A percentile compares a stretch with the other conserved stretches of the same genome.
Conservation (phyloP, 2,797 vertebrate species). For the Cirrhinus molitorella region DNA sequence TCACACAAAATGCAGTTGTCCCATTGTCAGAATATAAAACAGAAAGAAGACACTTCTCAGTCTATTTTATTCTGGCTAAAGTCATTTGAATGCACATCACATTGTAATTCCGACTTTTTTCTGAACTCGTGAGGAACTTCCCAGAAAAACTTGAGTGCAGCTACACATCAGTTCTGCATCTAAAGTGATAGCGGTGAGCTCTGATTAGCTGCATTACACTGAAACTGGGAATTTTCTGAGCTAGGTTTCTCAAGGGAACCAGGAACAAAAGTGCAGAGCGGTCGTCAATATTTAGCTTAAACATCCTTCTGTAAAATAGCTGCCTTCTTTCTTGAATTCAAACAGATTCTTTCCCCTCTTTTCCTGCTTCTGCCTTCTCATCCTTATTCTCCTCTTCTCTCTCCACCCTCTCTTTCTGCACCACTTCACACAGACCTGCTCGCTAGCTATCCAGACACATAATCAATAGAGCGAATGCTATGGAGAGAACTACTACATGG, state of each 20-base stretch:
- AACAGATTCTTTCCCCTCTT: constrained; percentile 5
- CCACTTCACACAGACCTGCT: constrained; percentile 46
- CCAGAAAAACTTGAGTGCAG: neutral
- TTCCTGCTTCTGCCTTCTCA: constrained; percentile 36
- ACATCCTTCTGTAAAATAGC: constrained; percentile 23
- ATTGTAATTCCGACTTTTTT: neutral
- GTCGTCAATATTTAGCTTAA: constrained; percentile 11
- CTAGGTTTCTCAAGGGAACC: neutral
- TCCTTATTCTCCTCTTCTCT: constrained; percentile 49
- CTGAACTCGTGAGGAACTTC: neutral
- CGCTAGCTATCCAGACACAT: constrained; percentile 52
- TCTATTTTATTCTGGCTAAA: neutral
- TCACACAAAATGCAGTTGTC: neutral
- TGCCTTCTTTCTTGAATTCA: neutral
- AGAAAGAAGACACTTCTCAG: neutral
- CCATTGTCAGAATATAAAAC: neutral
- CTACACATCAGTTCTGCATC: neutral
- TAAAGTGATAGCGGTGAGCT: neutral
- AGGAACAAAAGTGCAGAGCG: neutral
- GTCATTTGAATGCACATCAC: neutral
- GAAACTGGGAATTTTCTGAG: constrained; percentile 12
- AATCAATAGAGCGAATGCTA: constrained; percentile 59
- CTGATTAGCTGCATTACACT: neutral
- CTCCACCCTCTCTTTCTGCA: constrained; percentile 44
- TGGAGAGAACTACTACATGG: constrained; percentile 57